phyloP scores from a whole-genome alignment of 1,140 invertebrate genomes.

The Hyles vespertilio region DNA sequence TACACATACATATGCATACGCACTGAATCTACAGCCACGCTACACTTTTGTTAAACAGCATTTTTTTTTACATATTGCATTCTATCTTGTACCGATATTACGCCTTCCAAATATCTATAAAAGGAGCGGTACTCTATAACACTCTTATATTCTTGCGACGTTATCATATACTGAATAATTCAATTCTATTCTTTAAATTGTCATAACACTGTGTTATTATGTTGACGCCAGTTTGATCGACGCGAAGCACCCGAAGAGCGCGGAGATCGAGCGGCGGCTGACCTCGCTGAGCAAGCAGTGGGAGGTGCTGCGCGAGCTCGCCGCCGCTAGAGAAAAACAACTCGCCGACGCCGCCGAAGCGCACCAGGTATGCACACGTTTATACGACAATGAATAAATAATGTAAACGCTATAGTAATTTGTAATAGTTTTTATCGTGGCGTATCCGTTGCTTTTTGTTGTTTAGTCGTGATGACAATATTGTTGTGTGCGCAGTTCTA shows the following conservation, averaged over 20 bases:
- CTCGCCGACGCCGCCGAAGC: conserved; percentile 96
- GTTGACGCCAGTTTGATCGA: conserved; percentile 78
- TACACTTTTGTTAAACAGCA: too few relatives aligned
- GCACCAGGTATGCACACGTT: conserved; percentile 79
- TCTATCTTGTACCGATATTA: too few relatives aligned
- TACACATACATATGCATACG: too few relatives aligned
- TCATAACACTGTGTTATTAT: background rate
- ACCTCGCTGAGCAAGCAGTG: conserved; percentile 89
- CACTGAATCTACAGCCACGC: too few relatives aligned
- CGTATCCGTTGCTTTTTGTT: too few relatives aligned
- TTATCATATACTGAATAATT: too few relatives aligned
- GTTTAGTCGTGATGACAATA: background rate
- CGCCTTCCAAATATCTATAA: too few relatives aligned
- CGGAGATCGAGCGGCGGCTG: conserved; percentile 87
- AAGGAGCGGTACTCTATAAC: too few relatives aligned
- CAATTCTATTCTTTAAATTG: background rate
- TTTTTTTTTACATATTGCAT: too few relatives aligned
- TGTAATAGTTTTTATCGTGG: too few relatives aligned
- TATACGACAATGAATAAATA: background rate
- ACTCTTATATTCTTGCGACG: too few relatives aligned
- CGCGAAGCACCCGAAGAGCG: conserved; percentile 85
- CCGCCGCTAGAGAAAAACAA: conserved; percentile 88
- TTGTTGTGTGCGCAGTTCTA: conserved; percentile 82
- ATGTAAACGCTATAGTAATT: too few relatives aligned
- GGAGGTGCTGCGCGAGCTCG: conserved; percentile 90